Evolutionary conservation across 2,888 invertebrate species (phyloP).

Genomic region (Gonocerus acuteangulatus): DNA sequence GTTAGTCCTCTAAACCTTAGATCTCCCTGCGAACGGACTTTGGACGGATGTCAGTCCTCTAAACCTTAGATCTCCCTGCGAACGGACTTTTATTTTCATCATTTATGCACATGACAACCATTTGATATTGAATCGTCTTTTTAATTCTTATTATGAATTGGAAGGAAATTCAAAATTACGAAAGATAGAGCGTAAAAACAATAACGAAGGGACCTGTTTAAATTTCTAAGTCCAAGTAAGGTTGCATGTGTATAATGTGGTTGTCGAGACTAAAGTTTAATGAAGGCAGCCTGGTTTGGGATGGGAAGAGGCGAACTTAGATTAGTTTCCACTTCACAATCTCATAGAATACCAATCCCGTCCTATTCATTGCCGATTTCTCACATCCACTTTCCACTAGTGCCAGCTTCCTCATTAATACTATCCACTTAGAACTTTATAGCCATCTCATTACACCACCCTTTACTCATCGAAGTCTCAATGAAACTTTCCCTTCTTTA

Average conservation of each 20-base stretch:
- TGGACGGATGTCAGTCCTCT: too few species aligned
- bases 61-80: too few species aligned
- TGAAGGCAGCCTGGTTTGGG: constrained; percentile 30
- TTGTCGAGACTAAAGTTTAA: constrained; percentile 26
- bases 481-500: too few species aligned
- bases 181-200: constrained; percentile 12
- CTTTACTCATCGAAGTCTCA: neutral
- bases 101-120: too few species aligned
- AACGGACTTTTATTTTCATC: too few species aligned
- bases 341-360: constrained; percentile 33
- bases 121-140: too few species aligned
- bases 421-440: constrained; percentile 17
- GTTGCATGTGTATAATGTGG: constrained; percentile 26
- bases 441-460: constrained; percentile 12
- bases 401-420: neutral
- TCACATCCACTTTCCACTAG: constrained; percentile 8
- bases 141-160: too few species aligned
- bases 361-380: constrained; percentile 32
- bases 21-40: too few species aligned
- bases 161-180: neutral
- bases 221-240: constrained; percentile 18
- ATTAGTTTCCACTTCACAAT: constrained; percentile 34
- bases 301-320: constrained; percentile 25
- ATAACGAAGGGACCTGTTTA: constrained; percentile 15
- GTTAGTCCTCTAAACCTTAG: too few species aligned